A percentile compares a stretch with the other conserved stretches of the same genome.
Conservation (phyloP, 2,113 vertebrate species). For the Amia ocellicauda region DNA sequence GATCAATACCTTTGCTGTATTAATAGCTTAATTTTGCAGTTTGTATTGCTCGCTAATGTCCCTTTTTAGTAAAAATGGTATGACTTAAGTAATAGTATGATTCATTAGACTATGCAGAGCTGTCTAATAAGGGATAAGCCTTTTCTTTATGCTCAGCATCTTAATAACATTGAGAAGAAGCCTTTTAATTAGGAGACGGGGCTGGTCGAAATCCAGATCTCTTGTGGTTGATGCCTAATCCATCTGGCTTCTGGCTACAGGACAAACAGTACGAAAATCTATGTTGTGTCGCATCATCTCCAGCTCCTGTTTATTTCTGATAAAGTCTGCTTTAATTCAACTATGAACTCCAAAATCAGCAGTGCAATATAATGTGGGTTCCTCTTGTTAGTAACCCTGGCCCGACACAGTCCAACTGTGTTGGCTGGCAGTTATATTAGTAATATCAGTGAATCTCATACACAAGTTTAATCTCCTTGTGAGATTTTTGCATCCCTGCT, state of each 20-base stretch:
- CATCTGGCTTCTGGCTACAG: not conserved
- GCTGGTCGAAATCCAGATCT: not conserved
- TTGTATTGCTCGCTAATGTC: conserved; percentile 1
- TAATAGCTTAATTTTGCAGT: no score
- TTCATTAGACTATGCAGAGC: conserved; percentile 4
- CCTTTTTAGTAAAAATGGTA: conserved; percentile 1
- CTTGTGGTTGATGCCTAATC: not conserved
- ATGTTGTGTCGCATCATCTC: not conserved
- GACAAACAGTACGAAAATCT: not conserved
- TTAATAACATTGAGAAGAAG: conserved; percentile 7
- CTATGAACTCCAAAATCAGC: no score
- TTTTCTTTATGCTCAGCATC: not conserved
- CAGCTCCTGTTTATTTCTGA: not conserved
- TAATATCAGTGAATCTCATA: no score
- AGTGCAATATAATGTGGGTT: no score
- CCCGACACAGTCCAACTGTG: no score
- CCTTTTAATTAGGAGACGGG: conserved; percentile 4
- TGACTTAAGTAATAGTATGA: not conserved
- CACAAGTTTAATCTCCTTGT: no score
- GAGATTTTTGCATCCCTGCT: no score
- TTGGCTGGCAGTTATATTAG: no score
- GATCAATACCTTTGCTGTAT: no score
- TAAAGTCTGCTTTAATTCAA: not conserved
- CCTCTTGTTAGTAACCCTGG: no score
- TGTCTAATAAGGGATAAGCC: conserved; percentile 9